Evolutionary conservation across 2,113 vertebrate species (phyloP).

Genomic region (Chloebia gouldiae): DNA sequence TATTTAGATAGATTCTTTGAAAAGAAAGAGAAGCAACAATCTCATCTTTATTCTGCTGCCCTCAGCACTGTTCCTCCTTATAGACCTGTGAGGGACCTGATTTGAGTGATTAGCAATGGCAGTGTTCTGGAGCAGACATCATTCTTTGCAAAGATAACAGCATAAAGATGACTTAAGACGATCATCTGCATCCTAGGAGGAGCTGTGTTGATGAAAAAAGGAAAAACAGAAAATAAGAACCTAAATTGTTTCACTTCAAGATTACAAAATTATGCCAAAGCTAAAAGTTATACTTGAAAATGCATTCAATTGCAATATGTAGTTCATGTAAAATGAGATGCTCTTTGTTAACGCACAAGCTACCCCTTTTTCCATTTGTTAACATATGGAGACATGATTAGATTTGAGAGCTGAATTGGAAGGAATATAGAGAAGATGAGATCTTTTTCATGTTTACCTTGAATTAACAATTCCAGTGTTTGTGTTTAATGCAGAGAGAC

Average conservation of each 20-base stretch:
- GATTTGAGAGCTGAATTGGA: background rate
- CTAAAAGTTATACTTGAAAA: background rate
- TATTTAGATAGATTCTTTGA: background rate
- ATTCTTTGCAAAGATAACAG: constrained; percentile 26
- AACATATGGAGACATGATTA: background rate
- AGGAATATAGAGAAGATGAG: background rate
- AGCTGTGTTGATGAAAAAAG: constrained; percentile 4
- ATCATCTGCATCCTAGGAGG: constrained; percentile 11
- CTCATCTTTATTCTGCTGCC: constrained; percentile 19
- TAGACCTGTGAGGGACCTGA: background rate
- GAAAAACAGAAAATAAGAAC: background rate
- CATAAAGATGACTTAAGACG: background rate
- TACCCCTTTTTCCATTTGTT: background rate
- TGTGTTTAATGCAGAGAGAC: background rate
- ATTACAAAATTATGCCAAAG: background rate
- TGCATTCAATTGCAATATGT: background rate
- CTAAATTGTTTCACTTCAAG: background rate
- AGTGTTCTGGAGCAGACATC: constrained; percentile 13
- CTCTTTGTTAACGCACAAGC: background rate
- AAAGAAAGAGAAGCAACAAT: background rate
- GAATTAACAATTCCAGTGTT: background rate
- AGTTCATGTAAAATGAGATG: background rate
- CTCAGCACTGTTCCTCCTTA: background rate
- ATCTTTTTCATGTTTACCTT: background rate
- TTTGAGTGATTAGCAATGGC: constrained; percentile 28